Conservation (phyloP, 2,888 invertebrate genomes). For the Aporophyla nigra region DNA sequence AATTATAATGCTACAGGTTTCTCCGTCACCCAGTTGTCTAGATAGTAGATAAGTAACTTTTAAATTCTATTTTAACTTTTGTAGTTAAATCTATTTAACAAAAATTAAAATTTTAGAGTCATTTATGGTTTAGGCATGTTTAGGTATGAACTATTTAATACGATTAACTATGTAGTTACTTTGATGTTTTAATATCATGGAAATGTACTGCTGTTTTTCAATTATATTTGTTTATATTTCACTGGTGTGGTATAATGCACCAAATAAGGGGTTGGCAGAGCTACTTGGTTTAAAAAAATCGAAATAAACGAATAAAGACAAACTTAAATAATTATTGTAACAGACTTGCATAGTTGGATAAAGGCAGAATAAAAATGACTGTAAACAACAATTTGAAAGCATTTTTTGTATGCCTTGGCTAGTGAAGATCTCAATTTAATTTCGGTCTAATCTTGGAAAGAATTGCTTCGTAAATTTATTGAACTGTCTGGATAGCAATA, state of each 20-base stretch:
- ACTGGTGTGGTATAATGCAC: no score
- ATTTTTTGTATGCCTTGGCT: neutral
- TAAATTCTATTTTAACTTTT: neutral
- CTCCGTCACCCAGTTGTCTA: neutral
- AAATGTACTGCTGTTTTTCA: neutral
- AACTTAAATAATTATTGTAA: neutral
- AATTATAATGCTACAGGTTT: neutral
- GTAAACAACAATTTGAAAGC: no score
- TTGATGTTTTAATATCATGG: neutral
- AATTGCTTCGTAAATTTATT: slow-evolving; percentile 39
- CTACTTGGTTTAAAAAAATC: neutral
- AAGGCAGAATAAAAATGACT: neutral
- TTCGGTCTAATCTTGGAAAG: slow-evolving; percentile 19
- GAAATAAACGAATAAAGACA: no score
- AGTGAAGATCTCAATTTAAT: slow-evolving; percentile 11
- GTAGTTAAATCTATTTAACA: neutral
- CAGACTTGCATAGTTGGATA: neutral
- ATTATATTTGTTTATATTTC: neutral
- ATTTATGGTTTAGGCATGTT: neutral
- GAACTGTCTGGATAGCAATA: slow-evolving; percentile 17
- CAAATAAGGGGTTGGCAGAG: neutral
- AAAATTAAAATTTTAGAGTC: neutral
- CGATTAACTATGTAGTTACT: neutral
- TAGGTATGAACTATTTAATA: no score
- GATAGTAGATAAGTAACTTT: neutral